Conservation (phyloP, 1,140 invertebrate species). For the Eumaeus atala region DNA sequence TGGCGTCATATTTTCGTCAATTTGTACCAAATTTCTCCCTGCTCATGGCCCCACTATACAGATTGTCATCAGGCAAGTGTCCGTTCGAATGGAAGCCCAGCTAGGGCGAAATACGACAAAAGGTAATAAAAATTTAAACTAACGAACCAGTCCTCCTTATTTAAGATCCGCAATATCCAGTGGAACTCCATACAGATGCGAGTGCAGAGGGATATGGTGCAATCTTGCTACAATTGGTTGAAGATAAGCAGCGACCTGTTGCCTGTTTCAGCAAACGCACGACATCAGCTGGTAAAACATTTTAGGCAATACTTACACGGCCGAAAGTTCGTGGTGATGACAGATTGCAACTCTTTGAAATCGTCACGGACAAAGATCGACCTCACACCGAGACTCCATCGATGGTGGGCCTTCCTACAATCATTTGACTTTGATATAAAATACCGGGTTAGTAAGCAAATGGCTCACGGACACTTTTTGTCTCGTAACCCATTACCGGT, state of each 20-base stretch:
- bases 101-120: background rate
- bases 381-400: no score
- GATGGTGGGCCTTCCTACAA: no score
- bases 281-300: conserved; percentile 8
- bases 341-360: no score
- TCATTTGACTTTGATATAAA: conserved; percentile 22
- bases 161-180: conserved; percentile 38
- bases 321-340: no score
- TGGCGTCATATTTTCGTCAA: no score
- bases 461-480: conserved; percentile 23
- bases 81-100: background rate
- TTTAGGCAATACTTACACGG: no score
- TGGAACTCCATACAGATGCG: no score
- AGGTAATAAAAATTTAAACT: conserved; percentile 11
- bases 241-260: conserved; percentile 22
- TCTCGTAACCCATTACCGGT: conserved; percentile 20
- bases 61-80: conserved; percentile 2
- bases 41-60: conserved; percentile 12
- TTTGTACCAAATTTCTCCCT: no score
- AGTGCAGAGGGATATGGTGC: conserved; percentile 21
- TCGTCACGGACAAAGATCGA: no score
- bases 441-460: conserved; percentile 18
- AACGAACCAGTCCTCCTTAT: conserved; percentile 25
- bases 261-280: conserved; percentile 20
- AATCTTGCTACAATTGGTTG: conserved; percentile 23